Evolutionary conservation across 2,113 vertebrate species (phyloP).

Genomic region (Notiomystis cincta): DNA sequence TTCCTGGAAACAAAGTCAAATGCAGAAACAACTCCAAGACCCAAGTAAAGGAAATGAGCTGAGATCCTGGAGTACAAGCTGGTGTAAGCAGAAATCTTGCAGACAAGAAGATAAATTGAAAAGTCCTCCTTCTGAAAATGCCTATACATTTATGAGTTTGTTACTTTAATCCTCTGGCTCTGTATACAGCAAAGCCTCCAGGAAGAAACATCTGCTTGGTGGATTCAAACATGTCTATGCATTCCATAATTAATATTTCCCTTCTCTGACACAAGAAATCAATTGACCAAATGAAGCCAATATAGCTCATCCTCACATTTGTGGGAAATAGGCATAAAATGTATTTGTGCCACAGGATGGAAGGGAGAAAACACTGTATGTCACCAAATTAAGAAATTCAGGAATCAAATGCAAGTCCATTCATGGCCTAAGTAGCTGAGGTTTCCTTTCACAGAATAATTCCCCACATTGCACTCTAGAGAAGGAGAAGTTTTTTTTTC

Average conservation of each 20-base stretch:
- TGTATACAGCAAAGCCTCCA: background rate
- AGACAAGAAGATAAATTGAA: background rate
- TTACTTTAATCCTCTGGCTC: background rate
- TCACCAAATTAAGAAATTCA: background rate
- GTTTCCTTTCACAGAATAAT: background rate
- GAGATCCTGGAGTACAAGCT: background rate
- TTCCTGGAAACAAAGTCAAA: constrained; percentile 1
- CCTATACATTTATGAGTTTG: background rate
- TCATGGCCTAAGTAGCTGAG: background rate
- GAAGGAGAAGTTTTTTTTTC: background rate
- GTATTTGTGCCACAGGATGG: background rate
- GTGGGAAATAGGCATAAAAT: background rate
- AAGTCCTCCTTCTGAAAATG: background rate
- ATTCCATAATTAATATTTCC: background rate
- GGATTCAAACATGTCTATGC: background rate
- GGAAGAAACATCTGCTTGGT: background rate
- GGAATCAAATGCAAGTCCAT: background rate
- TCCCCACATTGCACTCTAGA: background rate
- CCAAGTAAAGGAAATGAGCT: background rate
- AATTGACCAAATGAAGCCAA: background rate
- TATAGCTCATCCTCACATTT: background rate
- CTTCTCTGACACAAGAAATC: background rate
- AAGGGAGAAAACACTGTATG: background rate
- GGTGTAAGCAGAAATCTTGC: background rate
- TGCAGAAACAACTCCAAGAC: background rate